A percentile compares a stretch with the other conserved stretches of the same genome.
These are phyloP conservation scores for Venusia cambrica DNA, from an alignment of 2,888 invertebrate species.

Conservation along the genomic window DNA sequence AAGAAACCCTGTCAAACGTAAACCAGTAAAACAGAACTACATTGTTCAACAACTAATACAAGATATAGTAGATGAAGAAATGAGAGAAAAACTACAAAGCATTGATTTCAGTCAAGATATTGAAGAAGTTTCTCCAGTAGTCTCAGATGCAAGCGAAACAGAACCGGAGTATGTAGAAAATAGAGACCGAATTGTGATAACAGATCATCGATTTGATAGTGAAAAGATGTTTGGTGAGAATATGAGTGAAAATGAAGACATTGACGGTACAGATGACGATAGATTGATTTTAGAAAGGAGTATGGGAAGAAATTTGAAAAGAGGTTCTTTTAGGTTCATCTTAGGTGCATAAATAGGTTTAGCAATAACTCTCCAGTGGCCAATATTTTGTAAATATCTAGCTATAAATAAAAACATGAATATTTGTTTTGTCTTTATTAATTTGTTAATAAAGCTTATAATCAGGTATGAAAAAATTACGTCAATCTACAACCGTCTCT, in stretches of 20 bases:
- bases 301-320: slow-evolving; percentile 44
- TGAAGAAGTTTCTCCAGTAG: slow-evolving; percentile 35
- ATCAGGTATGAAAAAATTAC: neutral
- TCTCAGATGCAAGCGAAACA: slow-evolving; percentile 31
- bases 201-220: slow-evolving; percentile 15
- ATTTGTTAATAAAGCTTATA: neutral
- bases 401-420: slow-evolving; percentile 4
- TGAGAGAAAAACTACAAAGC: slow-evolving; percentile 34
- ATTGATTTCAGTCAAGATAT: slow-evolving; percentile 32
- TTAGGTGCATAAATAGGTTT: slow-evolving; percentile 38
- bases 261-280: slow-evolving; percentile 23
- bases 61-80: slow-evolving; percentile 42
- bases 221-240: slow-evolving; percentile 2
- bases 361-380: slow-evolving; percentile 25
- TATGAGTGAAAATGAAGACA: slow-evolving; percentile 2
- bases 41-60: slow-evolving; percentile 49
- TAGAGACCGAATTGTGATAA: slow-evolving; percentile 25
- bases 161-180: slow-evolving; percentile 31
- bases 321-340: slow-evolving; percentile 55
- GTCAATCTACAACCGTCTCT: neutral
- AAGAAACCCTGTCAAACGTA: slow-evolving; percentile 30
- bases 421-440: neutral
- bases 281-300: slow-evolving; percentile 58
- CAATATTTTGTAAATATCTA: slow-evolving; percentile 26
- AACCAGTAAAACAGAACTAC: slow-evolving; percentile 56